Base-by-base conservation (phyloP, 2,113 vertebrate genomes). In the Crotophaga sulcirostris region DNA sequence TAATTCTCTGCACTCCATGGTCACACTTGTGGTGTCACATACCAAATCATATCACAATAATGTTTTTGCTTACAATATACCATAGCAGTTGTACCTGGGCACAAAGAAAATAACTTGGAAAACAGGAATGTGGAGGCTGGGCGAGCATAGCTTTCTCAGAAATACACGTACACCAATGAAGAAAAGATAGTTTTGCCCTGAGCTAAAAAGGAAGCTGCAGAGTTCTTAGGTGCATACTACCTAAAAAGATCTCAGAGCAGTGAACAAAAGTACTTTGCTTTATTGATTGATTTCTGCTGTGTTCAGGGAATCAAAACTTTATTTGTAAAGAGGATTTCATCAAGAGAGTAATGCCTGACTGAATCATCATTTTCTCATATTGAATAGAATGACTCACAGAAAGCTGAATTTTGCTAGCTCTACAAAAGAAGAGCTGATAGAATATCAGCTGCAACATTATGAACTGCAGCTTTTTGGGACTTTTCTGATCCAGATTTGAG, bases 251-350 rank as follows among this genome's bases (percentile, higher is more conserved):
- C 66, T 78, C 62, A 72, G 45, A 88, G 26, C n/a, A 76, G 7
- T 54, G 49, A 87, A 67, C 7, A 87, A 36, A 85, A 85, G 14
- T 56, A 59, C 8, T 63, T 70, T 51, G 4, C 49, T 67, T 36
- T 76, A 89, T 64, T 93, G 19, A 76, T 91, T 85, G 40, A 87
- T 93, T 90, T 91, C 69, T 91, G 26, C 45, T 73, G 45, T 91
- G 54, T 83, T 85, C 31, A 62, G 58, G 42, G 70, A 91, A 76
- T 93, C 36, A 83, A 90, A 89, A 90, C 20, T 47, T 25, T 66
- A 44, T 64, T 85, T 72, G 8, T 75, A 80, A 90, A 73, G 36
- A 73, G 40, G 24, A 76, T 84, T 93, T 87, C 38, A 79, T 93
- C 29, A 49, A 56, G 33, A 80, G 16, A 72, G 36, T 64, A 76